Base-by-base conservation (phyloP, 1,140 invertebrate species). In the Drosophila santomea region DNA sequence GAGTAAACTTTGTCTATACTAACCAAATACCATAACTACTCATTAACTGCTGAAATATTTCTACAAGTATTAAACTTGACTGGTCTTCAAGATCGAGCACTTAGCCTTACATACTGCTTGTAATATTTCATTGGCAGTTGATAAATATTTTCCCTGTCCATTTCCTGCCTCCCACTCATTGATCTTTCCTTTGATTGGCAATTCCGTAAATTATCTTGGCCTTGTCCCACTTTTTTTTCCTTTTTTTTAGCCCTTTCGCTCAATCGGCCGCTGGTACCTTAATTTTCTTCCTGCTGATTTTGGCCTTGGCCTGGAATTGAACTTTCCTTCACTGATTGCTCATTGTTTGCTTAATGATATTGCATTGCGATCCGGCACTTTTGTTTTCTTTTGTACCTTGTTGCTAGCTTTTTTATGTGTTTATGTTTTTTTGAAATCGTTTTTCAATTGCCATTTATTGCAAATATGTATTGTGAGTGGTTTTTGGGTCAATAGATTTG, bases 401-500 rank as follows among this genome's bases (percentile, higher is more conserved):
- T 28, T 23, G 17, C 4, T 11, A 54, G 17, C 20, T 15, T 52
- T 43, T 11, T 39, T 39, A 14, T 38, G 11, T 12, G 11, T 12
- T 39, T 39, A 39, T 39, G 4, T 14, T 41, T 11, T 50, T n/a
- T 35, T 41, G 14, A 38, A 64, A 67, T 8, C 35, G 28, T 43
- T 73, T 69, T 71, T 74, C 55, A 68, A 59, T 85, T 78, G 69
- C 44, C 59, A 64, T 71, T 80, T 80, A 55, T 60, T 75, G 57
- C 62, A 55, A 50, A 69, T 54, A 66, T 41, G 41, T 32, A 45
- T 45, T 67, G 58, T 82, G 52, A 74, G 57, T 57, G 41, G 63
- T 81, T 85, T 85, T 88, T 88, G 67, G 82, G 82, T 86, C 82
- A 86, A 86, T 86, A 79, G 83, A 83, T 86, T 85, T 64, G 71